Evolutionary conservation across 2,113 vertebrate species (phyloP).

Genomic region (Cynocephalus volans): DNA sequence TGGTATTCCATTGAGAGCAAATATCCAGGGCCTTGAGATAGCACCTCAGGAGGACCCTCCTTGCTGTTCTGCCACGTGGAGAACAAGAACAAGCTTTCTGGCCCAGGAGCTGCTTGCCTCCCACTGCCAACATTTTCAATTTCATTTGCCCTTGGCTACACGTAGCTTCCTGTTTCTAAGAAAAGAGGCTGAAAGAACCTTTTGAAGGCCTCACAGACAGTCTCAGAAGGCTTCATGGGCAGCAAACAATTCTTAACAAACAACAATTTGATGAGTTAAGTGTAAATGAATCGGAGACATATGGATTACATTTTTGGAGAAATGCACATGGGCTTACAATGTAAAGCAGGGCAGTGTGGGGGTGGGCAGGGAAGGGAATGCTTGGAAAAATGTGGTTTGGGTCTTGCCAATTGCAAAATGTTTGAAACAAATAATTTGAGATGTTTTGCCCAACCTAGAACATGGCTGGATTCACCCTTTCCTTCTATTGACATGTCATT

Average conservation of each 20-base stretch:
- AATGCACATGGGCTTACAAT: conserved; percentile 78
- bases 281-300: conserved; percentile 83
- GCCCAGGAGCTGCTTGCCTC: not conserved
- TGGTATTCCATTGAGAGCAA: not conserved
- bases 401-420: conserved; percentile 82
- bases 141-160: conserved; percentile 68
- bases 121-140: conserved; percentile 60
- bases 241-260: conserved; percentile 75
- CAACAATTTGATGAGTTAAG: conserved; percentile 85
- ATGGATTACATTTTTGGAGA: conserved; percentile 83
- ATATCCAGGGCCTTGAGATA: not conserved
- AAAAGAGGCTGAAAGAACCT: conserved; percentile 66
- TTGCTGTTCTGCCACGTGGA: not conserved
- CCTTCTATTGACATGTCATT: conserved; percentile 66
- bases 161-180: conserved; percentile 81
- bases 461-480: conserved; percentile 52
- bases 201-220: conserved; percentile 79
- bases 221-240: conserved; percentile 74
- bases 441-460: conserved; percentile 75
- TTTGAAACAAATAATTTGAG: conserved; percentile 82
- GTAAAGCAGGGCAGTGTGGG: conserved; percentile 70
- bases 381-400: conserved; percentile 86
- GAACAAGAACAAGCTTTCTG: not conserved
- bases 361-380: conserved; percentile 66
- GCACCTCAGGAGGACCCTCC: not conserved